Conservation (phyloP, 2,888 invertebrate genomes). For the Brachylomia viminalis region DNA sequence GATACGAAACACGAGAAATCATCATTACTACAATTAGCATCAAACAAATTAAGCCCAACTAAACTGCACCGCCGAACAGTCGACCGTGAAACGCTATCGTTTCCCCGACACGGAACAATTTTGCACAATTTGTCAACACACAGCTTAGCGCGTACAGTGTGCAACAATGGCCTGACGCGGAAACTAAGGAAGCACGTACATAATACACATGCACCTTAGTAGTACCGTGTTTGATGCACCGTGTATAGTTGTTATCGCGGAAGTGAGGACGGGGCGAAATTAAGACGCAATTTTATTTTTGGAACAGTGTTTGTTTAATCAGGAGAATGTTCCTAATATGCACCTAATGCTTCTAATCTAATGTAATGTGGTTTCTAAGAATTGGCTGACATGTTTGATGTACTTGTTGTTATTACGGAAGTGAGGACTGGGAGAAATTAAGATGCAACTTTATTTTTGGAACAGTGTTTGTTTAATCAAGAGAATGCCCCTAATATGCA, state of each 20-base stretch:
- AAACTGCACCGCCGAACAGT: conserved; percentile 5
- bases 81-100: conserved; percentile 55
- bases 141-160: conserved; percentile 43
- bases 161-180: conserved; percentile 58
- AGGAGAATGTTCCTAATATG: conserved; percentile 5
- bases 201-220: conserved; percentile 31
- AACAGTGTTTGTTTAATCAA: conserved; percentile 12
- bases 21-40: neutral
- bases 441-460: neutral
- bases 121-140: conserved; percentile 52
- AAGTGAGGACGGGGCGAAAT: conserved; percentile 12
- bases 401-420: neutral
- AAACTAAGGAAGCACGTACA: conserved; percentile 56
- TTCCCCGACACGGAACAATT: conserved; percentile 57
- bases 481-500: conserved; percentile 7
- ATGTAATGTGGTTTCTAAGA: no score
- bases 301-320: neutral
- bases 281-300: conserved; percentile 23
- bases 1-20: neutral
- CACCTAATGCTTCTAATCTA: no score
- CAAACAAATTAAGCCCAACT: conserved; percentile 7
- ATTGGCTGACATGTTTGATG: neutral
- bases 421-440: neutral
- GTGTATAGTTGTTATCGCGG: conserved; percentile 18
- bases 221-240: conserved; percentile 15